Conservation (phyloP, 2,113 vertebrate species). For the Pollachius pollachius region DNA sequence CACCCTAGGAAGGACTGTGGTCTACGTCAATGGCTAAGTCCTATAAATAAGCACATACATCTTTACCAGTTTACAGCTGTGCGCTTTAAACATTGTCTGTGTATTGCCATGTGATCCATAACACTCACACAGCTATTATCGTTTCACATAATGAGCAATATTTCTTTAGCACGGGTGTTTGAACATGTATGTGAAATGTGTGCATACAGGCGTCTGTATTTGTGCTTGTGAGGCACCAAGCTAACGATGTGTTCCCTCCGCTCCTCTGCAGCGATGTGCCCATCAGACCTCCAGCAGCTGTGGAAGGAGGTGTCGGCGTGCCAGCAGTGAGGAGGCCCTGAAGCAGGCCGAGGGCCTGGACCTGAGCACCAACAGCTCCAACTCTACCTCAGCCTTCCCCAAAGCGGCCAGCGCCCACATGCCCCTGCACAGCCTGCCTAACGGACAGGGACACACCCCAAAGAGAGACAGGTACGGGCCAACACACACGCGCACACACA, state of each 20-base stretch:
- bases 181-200: conserved; percentile 18
- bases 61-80: conserved; percentile 5
- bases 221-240: background rate
- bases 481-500: conserved; percentile 2
- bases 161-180: conserved; percentile 3
- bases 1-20: conserved; percentile 4
- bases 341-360: conserved; percentile 95
- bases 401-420: conserved; percentile 92
- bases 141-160: no score
- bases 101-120: no score
- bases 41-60: no score
- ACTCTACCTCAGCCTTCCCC: conserved; percentile 95
- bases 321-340: conserved; percentile 86
- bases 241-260: background rate
- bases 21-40: background rate
- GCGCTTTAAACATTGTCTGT: no score
- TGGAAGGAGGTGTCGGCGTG: conserved; percentile 94
- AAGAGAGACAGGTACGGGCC: conserved; percentile 92
- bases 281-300: conserved; percentile 95
- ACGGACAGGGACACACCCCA: conserved; percentile 95
- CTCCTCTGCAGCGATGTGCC: conserved; percentile 83
- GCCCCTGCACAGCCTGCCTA: conserved; percentile 89
- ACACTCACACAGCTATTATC: no score
- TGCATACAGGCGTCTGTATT: conserved; percentile 2
- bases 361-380: conserved; percentile 93